Base-by-base conservation (phyloP, 1,140 invertebrate genomes). In the Lamellibrachia luymesi region DNA sequence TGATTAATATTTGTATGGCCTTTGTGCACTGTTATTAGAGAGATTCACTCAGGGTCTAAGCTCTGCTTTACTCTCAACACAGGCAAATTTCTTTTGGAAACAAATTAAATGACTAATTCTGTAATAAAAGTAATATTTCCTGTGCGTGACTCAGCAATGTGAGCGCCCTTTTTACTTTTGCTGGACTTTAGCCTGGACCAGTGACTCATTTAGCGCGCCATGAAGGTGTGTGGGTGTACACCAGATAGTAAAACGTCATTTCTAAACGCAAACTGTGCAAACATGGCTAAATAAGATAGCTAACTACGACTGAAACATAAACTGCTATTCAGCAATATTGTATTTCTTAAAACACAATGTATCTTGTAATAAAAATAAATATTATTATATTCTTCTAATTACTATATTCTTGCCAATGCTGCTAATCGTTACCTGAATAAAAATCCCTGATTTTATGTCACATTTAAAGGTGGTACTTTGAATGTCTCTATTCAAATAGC, bases 1-100 rank as follows among this genome's bases (percentile, higher is more conserved):
- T 51, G 56, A 92, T 50, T 92, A 64, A 93, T 92, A 52, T 92
- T 7, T 17, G 49, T 7, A 93, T 52, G 22, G 2, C 50, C 92
- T 49, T n/a, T 7, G 4, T 51, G 13, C 27, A 50, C 13, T 56
- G 52, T 0, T 56, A 56, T 7, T 56, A 56, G 6, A 56, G 6
- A 56, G 52, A 0, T 56, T 56, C 52, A 56, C 52, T 56, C 52
- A 0, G 1, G 13, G 6, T 56, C 6, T 56, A 13, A 7, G 52
- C 52, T 56, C 13, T 38, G 38, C 38, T 38, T 38, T 38, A 38
- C 38, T 13, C 52, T 56, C 13, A 13, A 13, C 13, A 13, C 52
- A 56, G 52, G 52, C 52, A 56, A 56, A 56, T 1, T 38, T 38
- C 38, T 38, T 38, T 38, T 38, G 38, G 38, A 38, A 38, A 38